Evolutionary conservation across 1,140 invertebrate species (phyloP).

Genomic region (Drosophila seguyi): DNA sequence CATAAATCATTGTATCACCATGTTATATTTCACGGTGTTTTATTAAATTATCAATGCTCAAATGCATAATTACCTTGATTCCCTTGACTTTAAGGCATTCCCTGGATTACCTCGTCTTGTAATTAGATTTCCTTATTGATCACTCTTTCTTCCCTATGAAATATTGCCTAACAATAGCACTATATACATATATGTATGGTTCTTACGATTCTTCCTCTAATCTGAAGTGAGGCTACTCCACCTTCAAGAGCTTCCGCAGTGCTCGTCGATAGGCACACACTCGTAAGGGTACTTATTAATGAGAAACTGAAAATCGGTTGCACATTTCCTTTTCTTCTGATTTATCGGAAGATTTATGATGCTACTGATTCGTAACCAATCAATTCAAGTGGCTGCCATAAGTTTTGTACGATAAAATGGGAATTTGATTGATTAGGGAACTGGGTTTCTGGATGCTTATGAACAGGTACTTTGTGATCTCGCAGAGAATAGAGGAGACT

Average conservation of each 20-base stretch:
- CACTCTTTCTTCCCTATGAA: neutral
- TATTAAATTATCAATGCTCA: neutral
- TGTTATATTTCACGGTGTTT: neutral
- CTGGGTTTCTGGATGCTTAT: neutral
- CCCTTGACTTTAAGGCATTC: neutral
- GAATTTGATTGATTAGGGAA: conserved; percentile 10
- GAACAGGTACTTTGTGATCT: neutral
- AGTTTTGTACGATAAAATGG: conserved; percentile 5
- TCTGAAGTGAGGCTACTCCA: conserved; percentile 50
- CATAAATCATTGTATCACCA: neutral
- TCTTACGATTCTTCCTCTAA: conserved; percentile 21
- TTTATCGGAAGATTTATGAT: conserved; percentile 31
- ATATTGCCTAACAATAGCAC: conserved; percentile 6
- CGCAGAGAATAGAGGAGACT: too few species aligned
- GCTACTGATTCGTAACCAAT: conserved; percentile 11
- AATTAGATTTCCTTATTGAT: neutral
- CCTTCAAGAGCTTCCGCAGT: conserved; percentile 25
- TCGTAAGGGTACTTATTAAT: conserved; percentile 25
- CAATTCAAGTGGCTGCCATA: conserved; percentile 37
- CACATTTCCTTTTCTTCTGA: conserved; percentile 13
- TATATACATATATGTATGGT: conserved; percentile 25
- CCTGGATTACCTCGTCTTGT: neutral
- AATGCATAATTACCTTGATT: neutral
- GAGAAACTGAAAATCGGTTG: conserved; percentile 13
- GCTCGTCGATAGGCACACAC: conserved; percentile 22